Base-by-base conservation (phyloP, 2,113 vertebrate species). In the Prunella himalayana region DNA sequence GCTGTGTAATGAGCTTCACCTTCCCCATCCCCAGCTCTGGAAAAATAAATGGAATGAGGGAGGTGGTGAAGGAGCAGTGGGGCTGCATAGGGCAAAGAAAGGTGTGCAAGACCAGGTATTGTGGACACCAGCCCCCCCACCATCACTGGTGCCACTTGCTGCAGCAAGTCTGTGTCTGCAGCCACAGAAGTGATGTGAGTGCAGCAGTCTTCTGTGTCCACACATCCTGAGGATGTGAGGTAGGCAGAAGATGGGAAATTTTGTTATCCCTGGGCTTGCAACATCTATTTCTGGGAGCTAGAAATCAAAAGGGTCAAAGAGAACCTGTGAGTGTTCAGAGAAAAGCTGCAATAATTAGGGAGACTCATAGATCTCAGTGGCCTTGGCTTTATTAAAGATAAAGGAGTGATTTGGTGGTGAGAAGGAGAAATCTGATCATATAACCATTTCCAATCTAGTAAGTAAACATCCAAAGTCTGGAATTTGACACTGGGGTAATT, bases 401-500 rank as follows among this genome's bases (percentile, higher is more conserved):
- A 82, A 91, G 42, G 50, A 85, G 47, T 41, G 53, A 80, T 87
- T 68, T 80, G 70, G 54, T 65, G 30, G 33, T 90, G 30, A 72
- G 19, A 22, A 91, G 54, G 24, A 91, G 75, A 92, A 88, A 88
- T 88, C 45, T 80, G 75, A 88, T 85, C 59, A 39, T 79, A 18
- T 42, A 91, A 72, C 35, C 20, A 80, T 83, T 91, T 72, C 49
- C 88, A 94, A 8, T 57, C 51, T 88, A 78, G n/a, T 76, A 77
- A 77, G 68, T 59, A 86, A 96, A 70, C 51, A 64, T 81, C 51
- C 82, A 64, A 78, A 73, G 56, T 44, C 79, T 93, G 85, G 71
- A 94, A 96, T 91, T 75, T 93, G 79, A 95, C 68, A 73, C 82
- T 80, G 35, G 30, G 60, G 51, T 93, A 95, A 95, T 94, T 91